Percentiles rank a stretch among this genome's conserved stretches.
phyloP scores from a whole-genome alignment of 2,888 invertebrate genomes.

The Lithophane socia region DNA sequence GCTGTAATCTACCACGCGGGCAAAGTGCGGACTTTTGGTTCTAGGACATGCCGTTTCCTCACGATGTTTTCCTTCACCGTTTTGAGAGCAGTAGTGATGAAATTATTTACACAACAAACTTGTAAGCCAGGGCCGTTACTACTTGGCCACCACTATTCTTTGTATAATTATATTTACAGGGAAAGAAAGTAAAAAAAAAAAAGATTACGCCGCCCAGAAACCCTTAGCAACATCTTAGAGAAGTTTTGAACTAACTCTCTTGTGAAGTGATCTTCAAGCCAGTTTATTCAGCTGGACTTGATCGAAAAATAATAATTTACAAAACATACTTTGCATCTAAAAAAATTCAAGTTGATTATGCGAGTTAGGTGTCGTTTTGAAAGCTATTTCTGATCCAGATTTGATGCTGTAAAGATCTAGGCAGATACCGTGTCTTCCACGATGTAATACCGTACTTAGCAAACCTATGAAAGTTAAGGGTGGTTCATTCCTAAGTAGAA shows the following conservation, averaged over 20 bases:
- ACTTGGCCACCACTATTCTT: too few relatives aligned
- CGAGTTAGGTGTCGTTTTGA: background rate
- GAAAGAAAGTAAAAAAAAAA: too few relatives aligned
- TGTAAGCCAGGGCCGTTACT: too few relatives aligned
- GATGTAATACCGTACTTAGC: background rate
- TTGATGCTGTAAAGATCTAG: background rate
- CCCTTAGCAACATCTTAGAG: background rate
- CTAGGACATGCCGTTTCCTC: too few relatives aligned
- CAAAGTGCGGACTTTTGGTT: too few relatives aligned
- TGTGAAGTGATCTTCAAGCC: background rate
- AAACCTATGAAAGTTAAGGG: accelerated
- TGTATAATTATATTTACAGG: too few relatives aligned
- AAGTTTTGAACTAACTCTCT: too few relatives aligned
- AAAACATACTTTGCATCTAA: background rate
- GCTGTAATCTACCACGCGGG: too few relatives aligned
- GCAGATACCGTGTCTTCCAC: background rate
- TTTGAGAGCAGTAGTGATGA: too few relatives aligned
- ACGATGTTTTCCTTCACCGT: too few relatives aligned
- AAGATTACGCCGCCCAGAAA: too few relatives aligned
- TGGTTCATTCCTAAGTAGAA: accelerated
- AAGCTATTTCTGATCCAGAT: background rate
- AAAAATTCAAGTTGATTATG: background rate
- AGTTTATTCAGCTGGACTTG: background rate
- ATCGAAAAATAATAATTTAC: background rate
- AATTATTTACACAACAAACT: too few relatives aligned